Conservation (phyloP, 2,113 vertebrate genomes). For the Alces alces region DNA sequence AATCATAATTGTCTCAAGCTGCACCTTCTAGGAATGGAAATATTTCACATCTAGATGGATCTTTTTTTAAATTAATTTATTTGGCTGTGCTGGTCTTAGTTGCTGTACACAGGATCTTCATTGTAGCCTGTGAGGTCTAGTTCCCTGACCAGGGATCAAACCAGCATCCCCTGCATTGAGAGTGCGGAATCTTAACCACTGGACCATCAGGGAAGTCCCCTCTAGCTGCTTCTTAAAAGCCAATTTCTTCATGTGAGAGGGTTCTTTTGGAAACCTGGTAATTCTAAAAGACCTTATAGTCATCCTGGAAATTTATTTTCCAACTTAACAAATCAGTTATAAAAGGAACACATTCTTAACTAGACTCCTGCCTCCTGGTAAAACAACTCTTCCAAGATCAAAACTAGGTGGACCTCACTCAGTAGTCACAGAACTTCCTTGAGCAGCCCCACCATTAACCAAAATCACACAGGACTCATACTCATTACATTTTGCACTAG, state of each 20-base stretch:
- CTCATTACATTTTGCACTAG: accelerated
- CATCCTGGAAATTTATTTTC: not conserved
- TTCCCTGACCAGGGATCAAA: not conserved
- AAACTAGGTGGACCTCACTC: not conserved
- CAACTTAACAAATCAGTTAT: not conserved
- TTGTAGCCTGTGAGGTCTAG: not conserved
- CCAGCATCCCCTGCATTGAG: not conserved
- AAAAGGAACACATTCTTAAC: not conserved
- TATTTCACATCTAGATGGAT: constrained; percentile 6
- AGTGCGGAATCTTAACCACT: not conserved
- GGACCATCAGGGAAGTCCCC: not conserved
- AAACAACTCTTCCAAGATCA: not conserved
- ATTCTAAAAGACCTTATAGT: not conserved
- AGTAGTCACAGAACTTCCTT: too few relatives aligned
- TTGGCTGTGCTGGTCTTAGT: not conserved
- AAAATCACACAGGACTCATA: not conserved
- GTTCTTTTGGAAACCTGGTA: constrained; percentile 6
- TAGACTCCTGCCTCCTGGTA: not conserved
- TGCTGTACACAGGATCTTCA: not conserved
- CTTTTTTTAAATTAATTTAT: not conserved
- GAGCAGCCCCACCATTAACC: accelerated
- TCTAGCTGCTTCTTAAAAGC: not conserved
- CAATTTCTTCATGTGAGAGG: not conserved
- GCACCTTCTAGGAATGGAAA: constrained; percentile 48
- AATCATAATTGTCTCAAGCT: constrained; percentile 2